Percentiles rank a stretch among this genome's conserved stretches.
These are phyloP conservation scores for Leptobrachium leishanense DNA, from an alignment of 2,113 vertebrate species.

Conservation along the genomic window DNA sequence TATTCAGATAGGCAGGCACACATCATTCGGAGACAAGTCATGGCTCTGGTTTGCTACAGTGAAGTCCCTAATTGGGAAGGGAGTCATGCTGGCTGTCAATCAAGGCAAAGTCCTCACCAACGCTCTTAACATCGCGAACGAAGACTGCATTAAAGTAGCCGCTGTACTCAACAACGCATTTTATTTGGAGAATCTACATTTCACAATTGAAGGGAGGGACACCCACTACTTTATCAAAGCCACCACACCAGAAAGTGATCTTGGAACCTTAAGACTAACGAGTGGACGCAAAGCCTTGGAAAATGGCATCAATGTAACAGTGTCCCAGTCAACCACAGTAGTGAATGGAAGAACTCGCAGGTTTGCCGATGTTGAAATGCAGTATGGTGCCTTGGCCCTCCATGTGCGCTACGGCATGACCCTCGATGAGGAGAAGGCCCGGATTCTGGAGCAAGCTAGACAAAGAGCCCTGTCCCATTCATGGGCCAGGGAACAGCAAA, in stretches of 20 bases:
- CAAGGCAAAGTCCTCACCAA: constrained; percentile 92
- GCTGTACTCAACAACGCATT: constrained; percentile 93
- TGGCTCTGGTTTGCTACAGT: constrained; percentile 97
- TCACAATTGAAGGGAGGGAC: constrained; percentile 90
- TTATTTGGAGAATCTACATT: constrained; percentile 95
- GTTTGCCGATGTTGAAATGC: constrained; percentile 95
- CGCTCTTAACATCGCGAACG: constrained; percentile 90
- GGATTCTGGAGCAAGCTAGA: constrained; percentile 89
- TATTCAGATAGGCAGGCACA: constrained; percentile 79
- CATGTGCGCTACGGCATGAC: constrained; percentile 96
- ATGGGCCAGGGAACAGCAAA: constrained; percentile 92
- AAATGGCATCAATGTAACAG: constrained; percentile 93
- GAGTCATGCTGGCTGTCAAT: constrained; percentile 93
- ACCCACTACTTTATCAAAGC: constrained; percentile 97
- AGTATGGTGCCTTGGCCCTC: constrained; percentile 82
- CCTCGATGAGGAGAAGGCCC: constrained; percentile 92
- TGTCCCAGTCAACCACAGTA: constrained; percentile 94
- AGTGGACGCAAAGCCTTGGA: constrained; percentile 92
- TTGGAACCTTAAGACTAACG: constrained; percentile 86
- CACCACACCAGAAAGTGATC: constrained; percentile 87
- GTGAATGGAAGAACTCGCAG: constrained; percentile 93
- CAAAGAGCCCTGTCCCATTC: constrained; percentile 88
- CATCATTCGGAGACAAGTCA: constrained; percentile 76
- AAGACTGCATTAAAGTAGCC: constrained; percentile 97
- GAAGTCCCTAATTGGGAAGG: constrained; percentile 90